Evolutionary conservation across 1,140 invertebrate genomes (phyloP), one percentile per base, ranked within the genome.

Genomic region (Psix sp.): DNA sequence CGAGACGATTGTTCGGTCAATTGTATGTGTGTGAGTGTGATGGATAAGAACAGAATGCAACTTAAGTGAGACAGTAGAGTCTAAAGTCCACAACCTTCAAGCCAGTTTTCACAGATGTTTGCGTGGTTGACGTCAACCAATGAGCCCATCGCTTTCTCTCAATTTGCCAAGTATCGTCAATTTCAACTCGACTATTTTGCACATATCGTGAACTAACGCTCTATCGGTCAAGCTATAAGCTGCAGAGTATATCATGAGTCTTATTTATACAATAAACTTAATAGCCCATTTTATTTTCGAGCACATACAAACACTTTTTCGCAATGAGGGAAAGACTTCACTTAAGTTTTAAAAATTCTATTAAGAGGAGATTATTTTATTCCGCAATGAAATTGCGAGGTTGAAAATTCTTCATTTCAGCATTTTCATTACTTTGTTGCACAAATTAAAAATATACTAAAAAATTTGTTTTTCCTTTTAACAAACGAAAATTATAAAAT

Each of bases 61-160:
- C 9, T 11, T 2, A 42, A 71, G 62, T 33, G 42, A 65, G 29
- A 59, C 4, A 24, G 13, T n/a, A 24, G 63, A 62, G 63, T 77
- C 70, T 65, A 66, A 77, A 77, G 74, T 77, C 74, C 60, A 15
- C 74, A 66, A 68, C 65, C 70, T 77, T 77, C 68, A 73, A 77
- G 68, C 62, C 70, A 71, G 75, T 77, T 70, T 76, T 70, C 57
- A 77, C 71, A 65, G 70, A 77, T 56, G 49, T 60, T 60, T 62
- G 65, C 70, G 65, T 66, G 68, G 74, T 68, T 68, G 74, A 68
- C 54, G 38, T 35, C 59, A 57, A 56, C 62, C 70, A 68, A 77
- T 59, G 65, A 65, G 26, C 66, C 70, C 73, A 46, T 62, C 51
- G 71, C 68, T 77, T 77, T 77, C 70, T 77, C 65, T 77, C 43